Evolutionary conservation across 2,797 vertebrate genomes (phyloP).

Genomic region (Chelon auratus): DNA sequence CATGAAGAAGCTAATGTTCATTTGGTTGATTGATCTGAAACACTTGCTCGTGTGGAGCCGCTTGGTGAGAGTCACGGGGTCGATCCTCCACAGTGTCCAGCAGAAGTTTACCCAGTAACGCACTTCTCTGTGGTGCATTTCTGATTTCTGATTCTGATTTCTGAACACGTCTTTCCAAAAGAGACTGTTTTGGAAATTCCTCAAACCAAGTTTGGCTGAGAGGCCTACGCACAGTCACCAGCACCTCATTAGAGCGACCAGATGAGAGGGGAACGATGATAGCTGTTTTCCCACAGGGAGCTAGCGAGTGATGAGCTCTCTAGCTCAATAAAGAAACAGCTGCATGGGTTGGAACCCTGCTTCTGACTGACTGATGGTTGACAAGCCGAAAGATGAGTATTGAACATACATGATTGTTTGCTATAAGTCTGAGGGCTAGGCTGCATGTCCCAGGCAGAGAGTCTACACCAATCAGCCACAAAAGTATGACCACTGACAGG

Average conservation of each 20-base stretch:
- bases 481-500: too few relatives aligned
- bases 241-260: conserved; percentile 41
- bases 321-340: too few relatives aligned
- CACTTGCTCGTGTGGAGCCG: conserved; percentile 31
- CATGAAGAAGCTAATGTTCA: conserved; percentile 63
- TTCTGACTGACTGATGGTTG: too few relatives aligned
- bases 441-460: too few relatives aligned
- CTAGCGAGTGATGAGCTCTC: too few relatives aligned
- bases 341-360: too few relatives aligned
- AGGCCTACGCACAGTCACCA: conserved; percentile 49
- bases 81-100: conserved; percentile 4
- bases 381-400: too few relatives aligned
- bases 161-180: conserved; percentile 48
- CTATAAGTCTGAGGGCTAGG: too few relatives aligned
- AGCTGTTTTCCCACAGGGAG: conserved; percentile 5
- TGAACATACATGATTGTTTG: too few relatives aligned
- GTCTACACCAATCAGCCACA: too few relatives aligned
- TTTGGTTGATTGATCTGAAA: conserved; percentile 59
- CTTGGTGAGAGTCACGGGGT: conserved; percentile 12
- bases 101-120: conserved; percentile 16
- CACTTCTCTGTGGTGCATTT: conserved; percentile 38
- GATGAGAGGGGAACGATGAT: conserved; percentile 19
- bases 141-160: too few relatives aligned
- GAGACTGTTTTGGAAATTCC: conserved; percentile 36
- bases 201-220: conserved; percentile 49